phyloP scores from a whole-genome alignment of 2,797 vertebrate species.

The Spondyliosoma cantharus region DNA sequence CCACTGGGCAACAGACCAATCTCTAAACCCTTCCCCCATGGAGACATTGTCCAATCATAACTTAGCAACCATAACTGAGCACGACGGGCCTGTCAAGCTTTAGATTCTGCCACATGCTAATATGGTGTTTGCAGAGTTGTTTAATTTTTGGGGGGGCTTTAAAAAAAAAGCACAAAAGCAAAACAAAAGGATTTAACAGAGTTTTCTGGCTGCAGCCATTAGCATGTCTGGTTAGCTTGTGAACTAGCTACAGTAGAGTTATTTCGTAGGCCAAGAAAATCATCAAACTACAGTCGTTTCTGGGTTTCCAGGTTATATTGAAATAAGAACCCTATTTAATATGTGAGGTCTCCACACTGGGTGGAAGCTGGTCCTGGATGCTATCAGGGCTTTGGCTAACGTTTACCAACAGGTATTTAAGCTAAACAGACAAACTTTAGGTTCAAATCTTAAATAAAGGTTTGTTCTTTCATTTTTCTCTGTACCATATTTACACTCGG shows the following conservation, averaged over 20 bases:
- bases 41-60: background rate
- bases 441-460: too few relatives aligned
- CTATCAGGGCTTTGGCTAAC: background rate
- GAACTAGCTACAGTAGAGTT: background rate
- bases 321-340: too few relatives aligned
- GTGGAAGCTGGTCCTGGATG: background rate
- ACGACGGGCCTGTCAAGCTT: background rate
- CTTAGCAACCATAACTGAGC: background rate
- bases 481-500: too few relatives aligned
- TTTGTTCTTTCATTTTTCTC: too few relatives aligned
- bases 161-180: background rate
- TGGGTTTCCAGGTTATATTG: background rate
- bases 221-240: background rate
- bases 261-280: background rate
- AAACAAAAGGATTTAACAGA: background rate
- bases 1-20: background rate
- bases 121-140: too few relatives aligned
- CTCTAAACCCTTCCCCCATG: background rate
- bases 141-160: background rate
- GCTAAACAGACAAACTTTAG: too few relatives aligned
- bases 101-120: background rate
- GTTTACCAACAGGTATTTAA: too few relatives aligned
- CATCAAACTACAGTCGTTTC: background rate
- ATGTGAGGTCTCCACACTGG: background rate
- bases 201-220: background rate